These are phyloP conservation scores for Dendrolimus pini DNA, from an alignment of 2,888 invertebrate species.

Conservation along the genomic window DNA sequence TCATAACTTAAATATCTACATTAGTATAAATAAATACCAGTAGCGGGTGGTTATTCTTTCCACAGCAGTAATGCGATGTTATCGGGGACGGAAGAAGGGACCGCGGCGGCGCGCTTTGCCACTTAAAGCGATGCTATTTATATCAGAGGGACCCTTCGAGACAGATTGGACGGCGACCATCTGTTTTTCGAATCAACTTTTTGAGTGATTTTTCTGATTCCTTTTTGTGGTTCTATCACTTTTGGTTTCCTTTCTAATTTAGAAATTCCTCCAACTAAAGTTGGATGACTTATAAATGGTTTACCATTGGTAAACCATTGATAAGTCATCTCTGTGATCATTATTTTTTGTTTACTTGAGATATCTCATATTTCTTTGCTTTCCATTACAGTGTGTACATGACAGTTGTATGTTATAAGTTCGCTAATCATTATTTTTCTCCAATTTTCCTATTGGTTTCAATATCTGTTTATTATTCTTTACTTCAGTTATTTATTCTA, in stretches of 20 bases:
- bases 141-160: conserved; percentile 48
- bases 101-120: conserved; percentile 63
- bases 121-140: conserved; percentile 70
- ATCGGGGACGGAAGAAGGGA: conserved; percentile 57
- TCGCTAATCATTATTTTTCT: too few relatives aligned
- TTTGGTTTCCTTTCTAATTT: neutral
- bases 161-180: conserved; percentile 49
- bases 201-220: neutral
- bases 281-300: too few relatives aligned
- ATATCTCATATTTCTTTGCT: too few relatives aligned
- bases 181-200: conserved; percentile 29
- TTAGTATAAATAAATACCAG: conserved; percentile 64
- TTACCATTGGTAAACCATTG: too few relatives aligned
- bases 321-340: too few relatives aligned
- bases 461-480: too few relatives aligned
- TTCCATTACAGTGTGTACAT: too few relatives aligned
- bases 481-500: too few relatives aligned
- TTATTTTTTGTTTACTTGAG: too few relatives aligned
- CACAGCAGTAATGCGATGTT: conserved; percentile 68
- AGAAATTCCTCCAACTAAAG: too few relatives aligned
- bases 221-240: neutral
- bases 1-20: neutral
- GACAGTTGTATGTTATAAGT: too few relatives aligned
- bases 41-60: conserved; percentile 56
- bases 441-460: too few relatives aligned